phyloP scores from a whole-genome alignment of 2,113 vertebrate species.

The Rousettus leschenaultii region DNA sequence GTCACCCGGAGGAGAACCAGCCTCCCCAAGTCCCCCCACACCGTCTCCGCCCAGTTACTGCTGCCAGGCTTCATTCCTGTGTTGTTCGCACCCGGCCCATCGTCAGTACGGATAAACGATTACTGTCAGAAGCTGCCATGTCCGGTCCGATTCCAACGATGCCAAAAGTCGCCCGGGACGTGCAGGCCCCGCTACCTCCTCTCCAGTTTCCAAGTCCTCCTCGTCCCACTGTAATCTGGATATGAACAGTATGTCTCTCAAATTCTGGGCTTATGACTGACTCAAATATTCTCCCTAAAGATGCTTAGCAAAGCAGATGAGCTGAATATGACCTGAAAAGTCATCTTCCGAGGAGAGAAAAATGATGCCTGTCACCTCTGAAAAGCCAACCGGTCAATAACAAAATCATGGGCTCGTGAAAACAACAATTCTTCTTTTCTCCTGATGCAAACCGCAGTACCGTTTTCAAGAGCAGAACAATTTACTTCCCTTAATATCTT shows the following conservation, averaged over 20 bases:
- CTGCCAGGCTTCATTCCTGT: not conserved
- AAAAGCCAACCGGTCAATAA: constrained; percentile 61
- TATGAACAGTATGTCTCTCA: constrained; percentile 48
- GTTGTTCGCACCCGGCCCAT: not conserved
- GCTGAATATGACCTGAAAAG: constrained; percentile 69
- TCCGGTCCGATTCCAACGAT: not conserved
- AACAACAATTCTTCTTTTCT: not conserved
- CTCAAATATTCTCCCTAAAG: constrained; percentile 57
- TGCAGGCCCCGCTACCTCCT: not conserved
- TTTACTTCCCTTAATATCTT: not conserved
- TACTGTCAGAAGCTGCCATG: not conserved
- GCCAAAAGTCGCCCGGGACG: not conserved
- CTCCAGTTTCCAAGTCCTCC: not conserved
- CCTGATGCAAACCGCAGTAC: not conserved
- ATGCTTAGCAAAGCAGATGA: constrained; percentile 55
- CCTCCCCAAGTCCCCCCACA: not conserved
- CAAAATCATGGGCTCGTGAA: constrained; percentile 44
- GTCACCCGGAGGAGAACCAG: not conserved
- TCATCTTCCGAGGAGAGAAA: constrained; percentile 72
- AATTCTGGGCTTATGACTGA: constrained; percentile 47
- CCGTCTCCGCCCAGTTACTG: not conserved
- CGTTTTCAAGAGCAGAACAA: not conserved
- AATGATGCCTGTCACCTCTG: constrained; percentile 61
- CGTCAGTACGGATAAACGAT: not conserved
- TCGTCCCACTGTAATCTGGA: not conserved